These are phyloP conservation scores for Xerus rutilus DNA, from an alignment of 2,797 vertebrate species.

Conservation along the genomic window DNA sequence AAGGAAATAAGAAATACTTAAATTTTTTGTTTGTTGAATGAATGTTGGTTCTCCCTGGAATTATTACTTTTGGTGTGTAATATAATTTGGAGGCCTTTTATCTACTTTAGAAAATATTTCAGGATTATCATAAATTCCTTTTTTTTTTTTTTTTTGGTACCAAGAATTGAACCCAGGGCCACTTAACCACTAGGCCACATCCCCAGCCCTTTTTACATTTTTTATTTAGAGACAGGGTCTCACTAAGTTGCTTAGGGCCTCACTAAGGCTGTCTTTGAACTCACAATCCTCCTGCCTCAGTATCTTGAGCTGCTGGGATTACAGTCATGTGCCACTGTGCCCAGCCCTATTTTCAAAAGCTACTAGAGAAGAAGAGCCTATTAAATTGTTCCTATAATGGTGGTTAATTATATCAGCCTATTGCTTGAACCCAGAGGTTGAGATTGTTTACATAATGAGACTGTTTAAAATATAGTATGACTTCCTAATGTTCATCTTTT, in stretches of 20 bases:
- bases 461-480: conserved; percentile 20
- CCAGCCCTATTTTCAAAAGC: neutral
- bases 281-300: too few species aligned
- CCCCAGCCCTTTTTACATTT: too few species aligned
- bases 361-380: neutral
- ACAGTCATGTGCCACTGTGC: too few species aligned
- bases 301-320: too few species aligned
- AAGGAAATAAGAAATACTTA: conserved; percentile 28
- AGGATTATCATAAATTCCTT: neutral
- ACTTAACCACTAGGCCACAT: too few species aligned
- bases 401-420: conserved; percentile 51
- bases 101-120: conserved; percentile 27
- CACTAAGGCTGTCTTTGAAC: too few species aligned
- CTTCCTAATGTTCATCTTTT: neutral
- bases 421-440: neutral
- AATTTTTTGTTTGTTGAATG: conserved; percentile 50
- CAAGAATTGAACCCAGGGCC: too few species aligned
- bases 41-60: conserved; percentile 17
- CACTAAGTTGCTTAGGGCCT: too few species aligned
- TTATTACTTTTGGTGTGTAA: conserved; percentile 37
- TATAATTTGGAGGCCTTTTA: conserved; percentile 37
- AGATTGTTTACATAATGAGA: conserved; percentile 50
- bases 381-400: conserved; percentile 37
- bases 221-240: too few species aligned
- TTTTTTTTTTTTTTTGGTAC: too few species aligned